Percentiles rank a stretch among this genome's conserved stretches.
Evolutionary conservation across 1,140 invertebrate species (phyloP).

Genomic region (Drosophila sproati): DNA sequence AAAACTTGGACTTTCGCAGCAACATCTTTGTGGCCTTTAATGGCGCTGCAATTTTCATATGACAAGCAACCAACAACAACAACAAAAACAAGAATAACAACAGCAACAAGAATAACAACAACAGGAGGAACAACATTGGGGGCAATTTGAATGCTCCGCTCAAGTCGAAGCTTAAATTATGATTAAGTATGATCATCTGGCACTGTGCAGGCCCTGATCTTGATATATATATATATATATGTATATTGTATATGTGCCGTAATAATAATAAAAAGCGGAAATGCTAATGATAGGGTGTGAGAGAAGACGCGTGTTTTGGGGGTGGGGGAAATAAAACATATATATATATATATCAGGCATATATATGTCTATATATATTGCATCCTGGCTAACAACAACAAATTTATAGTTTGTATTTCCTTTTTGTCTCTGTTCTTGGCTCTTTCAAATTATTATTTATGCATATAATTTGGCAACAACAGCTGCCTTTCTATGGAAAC

Average conservation of each 20-base stretch:
- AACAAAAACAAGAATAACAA: constrained; percentile 26
- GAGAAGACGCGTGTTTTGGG: constrained; percentile 31
- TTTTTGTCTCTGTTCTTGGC: constrained; percentile 44
- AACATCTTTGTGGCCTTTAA: constrained; percentile 18
- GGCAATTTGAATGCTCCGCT: constrained; percentile 61
- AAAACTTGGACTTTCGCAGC: neutral
- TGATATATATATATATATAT: constrained; percentile 28
- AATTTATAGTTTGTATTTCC: constrained; percentile 74
- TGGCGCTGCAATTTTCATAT: constrained; percentile 77
- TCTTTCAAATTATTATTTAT: constrained; percentile 81
- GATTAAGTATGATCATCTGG: constrained; percentile 83
- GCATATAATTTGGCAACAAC: constrained; percentile 73
- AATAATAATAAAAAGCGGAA: constrained; percentile 84
- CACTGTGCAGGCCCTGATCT: constrained; percentile 25
- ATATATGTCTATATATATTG: constrained; percentile 8
- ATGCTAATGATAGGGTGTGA: constrained; percentile 83
- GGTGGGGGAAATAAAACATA: constrained; percentile 14
- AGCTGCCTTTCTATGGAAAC: constrained; percentile 71
- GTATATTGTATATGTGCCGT: constrained; percentile 42
- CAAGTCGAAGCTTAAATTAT: constrained; percentile 73
- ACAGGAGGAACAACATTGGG: constrained; percentile 23
- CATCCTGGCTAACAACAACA: constrained; percentile 54
- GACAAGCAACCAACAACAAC: constrained; percentile 55
- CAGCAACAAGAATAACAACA: constrained; percentile 28
- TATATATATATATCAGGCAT: constrained; percentile 54